Evolutionary conservation across 53 echinoderm and acorn worm genomes (phyloP), one percentile per base, ranked within the genome.

Genomic region (Holothuria leucospilota): DNA sequence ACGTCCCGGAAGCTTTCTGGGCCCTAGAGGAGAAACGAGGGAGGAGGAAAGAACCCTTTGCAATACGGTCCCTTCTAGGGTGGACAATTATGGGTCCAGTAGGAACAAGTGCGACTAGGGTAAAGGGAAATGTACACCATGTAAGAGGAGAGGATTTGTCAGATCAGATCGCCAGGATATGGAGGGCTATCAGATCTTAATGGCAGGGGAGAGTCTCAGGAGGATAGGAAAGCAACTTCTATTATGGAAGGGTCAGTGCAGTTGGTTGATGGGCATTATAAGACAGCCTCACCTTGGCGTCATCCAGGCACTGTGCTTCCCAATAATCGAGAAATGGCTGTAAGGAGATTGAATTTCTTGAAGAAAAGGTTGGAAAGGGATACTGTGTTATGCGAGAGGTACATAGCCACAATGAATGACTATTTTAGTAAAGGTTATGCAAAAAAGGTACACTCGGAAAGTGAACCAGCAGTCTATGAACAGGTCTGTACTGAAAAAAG

Each of bases 1-100:
- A n/a, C n/a, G n/a, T n/a, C n/a, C n/a, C n/a, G n/a, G n/a, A n/a
- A n/a, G n/a, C n/a, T n/a, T 80, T 79, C 29, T 87, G 87, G 87
- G 87, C 63, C 12, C 63, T 87, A 46, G 81, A 80, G 25, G 81
- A 86, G 41, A 60, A 62, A 40, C 61, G 86, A 6, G 86, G 77
- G 53, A 27, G 73, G 38, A 25, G 86, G n/a, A n/a, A n/a, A n/a
- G n/a, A n/a, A n/a, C n/a, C n/a, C n/a, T n/a, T n/a, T n/a, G n/a
- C n/a, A n/a, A n/a, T n/a, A n/a, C n/a, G n/a, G n/a, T n/a, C n/a
- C n/a, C n/a, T n/a, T n/a, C n/a, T n/a, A n/a, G n/a, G n/a, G n/a
- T n/a, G n/a, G n/a, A n/a, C n/a, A n/a, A n/a, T n/a, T n/a, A n/a
- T n/a, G n/a, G n/a, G n/a, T 25, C 74, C 69, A 69, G 69, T 69